Percentiles rank a stretch among this genome's conserved stretches.
Evolutionary conservation across 2,797 vertebrate species (phyloP).

Genomic region (Lacerta viridis): DNA sequence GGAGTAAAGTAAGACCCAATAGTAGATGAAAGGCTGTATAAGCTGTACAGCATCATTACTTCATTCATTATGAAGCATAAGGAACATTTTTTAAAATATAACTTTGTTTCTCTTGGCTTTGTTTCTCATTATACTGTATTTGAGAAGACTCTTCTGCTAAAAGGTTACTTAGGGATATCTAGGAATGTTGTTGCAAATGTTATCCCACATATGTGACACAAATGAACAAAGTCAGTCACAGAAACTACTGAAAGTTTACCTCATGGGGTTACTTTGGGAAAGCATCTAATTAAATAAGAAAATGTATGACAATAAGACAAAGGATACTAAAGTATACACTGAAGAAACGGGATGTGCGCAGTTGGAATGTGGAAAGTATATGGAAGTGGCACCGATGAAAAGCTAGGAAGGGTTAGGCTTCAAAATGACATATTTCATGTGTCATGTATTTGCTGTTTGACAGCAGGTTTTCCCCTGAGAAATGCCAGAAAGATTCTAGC

Average conservation of each 20-base stretch:
- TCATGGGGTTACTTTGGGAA: neutral
- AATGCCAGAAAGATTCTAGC: slow-evolving; percentile 27
- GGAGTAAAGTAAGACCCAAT: neutral
- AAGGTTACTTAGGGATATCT: slow-evolving; percentile 28
- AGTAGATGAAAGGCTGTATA: neutral
- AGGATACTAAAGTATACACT: neutral
- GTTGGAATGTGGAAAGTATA: slow-evolving; percentile 43
- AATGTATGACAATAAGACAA: neutral
- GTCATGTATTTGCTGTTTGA: slow-evolving; percentile 3
- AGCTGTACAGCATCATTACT: neutral
- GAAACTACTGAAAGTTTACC: neutral
- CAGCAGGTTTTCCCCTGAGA: slow-evolving; percentile 54
- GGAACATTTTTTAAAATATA: neutral
- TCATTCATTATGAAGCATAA: fast-evolving
- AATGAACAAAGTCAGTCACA: neutral
- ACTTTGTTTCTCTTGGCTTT: neutral
- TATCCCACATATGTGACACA: neutral
- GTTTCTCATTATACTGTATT: fast-evolving
- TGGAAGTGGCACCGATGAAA: slow-evolving; percentile 47
- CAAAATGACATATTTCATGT: slow-evolving; percentile 36
- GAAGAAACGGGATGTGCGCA: slow-evolving; percentile 40
- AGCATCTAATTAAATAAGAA: slow-evolving; percentile 51
- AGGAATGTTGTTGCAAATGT: slow-evolving; percentile 23
- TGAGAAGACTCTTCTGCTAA: neutral
- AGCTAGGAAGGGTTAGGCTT: slow-evolving; percentile 48